Conservation (phyloP, 35 echinoderm and acorn worm species). For the Acanthaster planci region DNA sequence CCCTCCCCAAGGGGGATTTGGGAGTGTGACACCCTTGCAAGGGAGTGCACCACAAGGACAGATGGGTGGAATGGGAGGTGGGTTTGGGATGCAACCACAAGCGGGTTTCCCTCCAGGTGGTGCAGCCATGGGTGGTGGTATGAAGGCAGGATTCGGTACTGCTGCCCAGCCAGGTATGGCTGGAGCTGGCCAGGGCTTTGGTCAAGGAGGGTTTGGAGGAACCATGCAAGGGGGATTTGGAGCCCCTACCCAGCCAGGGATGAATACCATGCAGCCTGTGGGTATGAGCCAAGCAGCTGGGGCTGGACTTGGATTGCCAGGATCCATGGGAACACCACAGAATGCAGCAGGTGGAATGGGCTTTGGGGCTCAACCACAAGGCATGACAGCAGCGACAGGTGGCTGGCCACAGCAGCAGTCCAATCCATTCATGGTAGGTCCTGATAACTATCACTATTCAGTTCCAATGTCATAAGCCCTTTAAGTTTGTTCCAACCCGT, state of each 20-base stretch:
- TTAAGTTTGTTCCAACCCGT: no score
- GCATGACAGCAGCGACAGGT: neutral
- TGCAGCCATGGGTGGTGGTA: neutral
- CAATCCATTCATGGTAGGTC: constrained; percentile 16
- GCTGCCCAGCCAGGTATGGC: neutral
- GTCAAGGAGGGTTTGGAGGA: neutral
- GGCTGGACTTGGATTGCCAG: neutral
- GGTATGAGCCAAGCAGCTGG: neutral
- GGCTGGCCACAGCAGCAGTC: neutral
- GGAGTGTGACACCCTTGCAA: neutral
- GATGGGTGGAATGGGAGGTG: neutral
- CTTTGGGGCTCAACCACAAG: neutral
- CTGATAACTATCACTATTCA: neutral
- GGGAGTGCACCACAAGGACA: neutral
- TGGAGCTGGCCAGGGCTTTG: neutral
- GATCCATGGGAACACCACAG: neutral
- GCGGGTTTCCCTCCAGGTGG: neutral
- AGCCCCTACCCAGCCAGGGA: neutral
- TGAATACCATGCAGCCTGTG: neutral
- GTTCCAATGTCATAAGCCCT: no score
- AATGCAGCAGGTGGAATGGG: neutral
- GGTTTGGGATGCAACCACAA: neutral
- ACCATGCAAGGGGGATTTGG: constrained; percentile 1
- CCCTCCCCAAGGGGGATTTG: neutral
- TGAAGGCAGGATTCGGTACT: neutral